These are phyloP conservation scores for Phyllotreta cruciferae DNA, from an alignment of 2,888 invertebrate genomes.

Conservation along the genomic window DNA sequence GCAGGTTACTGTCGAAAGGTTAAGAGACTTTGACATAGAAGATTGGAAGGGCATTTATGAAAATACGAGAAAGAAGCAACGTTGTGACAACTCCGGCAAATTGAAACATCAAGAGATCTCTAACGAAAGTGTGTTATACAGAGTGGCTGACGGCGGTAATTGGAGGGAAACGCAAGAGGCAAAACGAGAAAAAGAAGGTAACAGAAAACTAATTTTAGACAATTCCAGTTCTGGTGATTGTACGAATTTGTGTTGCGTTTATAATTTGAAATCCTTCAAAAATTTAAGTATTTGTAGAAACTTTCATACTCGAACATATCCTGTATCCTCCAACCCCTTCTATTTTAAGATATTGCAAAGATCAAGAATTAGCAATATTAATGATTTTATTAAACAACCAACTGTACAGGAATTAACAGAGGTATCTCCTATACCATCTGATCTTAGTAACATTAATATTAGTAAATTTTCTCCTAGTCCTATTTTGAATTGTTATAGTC, in stretches of 20 bases:
- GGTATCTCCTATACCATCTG: conserved; percentile 28
- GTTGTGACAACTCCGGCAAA: conserved; percentile 2
- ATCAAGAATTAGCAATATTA: conserved; percentile 17
- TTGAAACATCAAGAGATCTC: conserved; percentile 10
- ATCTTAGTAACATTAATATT: conserved; percentile 32
- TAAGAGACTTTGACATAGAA: conserved; percentile 32
- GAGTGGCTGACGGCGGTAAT: neutral
- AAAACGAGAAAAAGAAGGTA: neutral
- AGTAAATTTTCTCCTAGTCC: conserved; percentile 36
- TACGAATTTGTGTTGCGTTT: conserved; percentile 20
- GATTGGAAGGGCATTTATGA: conserved; percentile 27
- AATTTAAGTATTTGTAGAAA: conserved; percentile 24
- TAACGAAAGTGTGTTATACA: conserved; percentile 25
- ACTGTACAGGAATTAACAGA: conserved; percentile 42
- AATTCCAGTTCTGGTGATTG: neutral
- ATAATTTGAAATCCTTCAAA: conserved; percentile 1
- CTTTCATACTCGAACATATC: conserved; percentile 20
- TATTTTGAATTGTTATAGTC: conserved; percentile 30
- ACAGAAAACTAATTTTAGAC: too few relatives aligned
- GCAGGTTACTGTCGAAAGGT: conserved; percentile 29
- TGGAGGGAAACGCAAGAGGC: conserved; percentile 3
- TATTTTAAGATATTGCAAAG: neutral
- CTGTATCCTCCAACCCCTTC: conserved; percentile 7
- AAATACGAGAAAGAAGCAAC: conserved; percentile 10
- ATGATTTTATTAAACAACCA: conserved; percentile 34